A percentile compares a stretch with the other conserved stretches of the same genome.
Evolutionary conservation across 2,113 vertebrate genomes (phyloP).

Genomic region (Dicentrarchus labrax): DNA sequence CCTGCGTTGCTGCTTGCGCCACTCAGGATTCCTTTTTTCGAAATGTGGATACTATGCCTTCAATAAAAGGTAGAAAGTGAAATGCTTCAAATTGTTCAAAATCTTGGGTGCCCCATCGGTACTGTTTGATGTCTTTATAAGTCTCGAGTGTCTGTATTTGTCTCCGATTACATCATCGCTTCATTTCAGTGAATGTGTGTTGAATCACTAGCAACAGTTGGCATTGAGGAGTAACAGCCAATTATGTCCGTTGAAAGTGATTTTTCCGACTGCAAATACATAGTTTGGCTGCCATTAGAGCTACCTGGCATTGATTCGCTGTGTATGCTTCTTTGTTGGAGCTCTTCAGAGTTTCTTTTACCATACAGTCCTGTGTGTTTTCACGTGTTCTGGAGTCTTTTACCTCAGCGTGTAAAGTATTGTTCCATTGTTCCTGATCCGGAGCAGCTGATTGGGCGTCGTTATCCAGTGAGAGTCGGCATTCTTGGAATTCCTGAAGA

Average conservation of each 20-base stretch:
- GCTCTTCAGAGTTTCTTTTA: background rate
- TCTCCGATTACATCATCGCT: too few relatives aligned
- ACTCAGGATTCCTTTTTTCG: too few relatives aligned
- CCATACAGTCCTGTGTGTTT: background rate
- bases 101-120: too few relatives aligned
- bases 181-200: background rate
- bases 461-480: slow-evolving; percentile 98
- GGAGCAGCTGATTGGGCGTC: slow-evolving; percentile 95
- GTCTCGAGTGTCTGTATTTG: background rate
- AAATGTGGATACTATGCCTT: too few relatives aligned
- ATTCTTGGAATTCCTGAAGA: slow-evolving; percentile 97
- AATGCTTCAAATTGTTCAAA: too few relatives aligned
- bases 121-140: background rate
- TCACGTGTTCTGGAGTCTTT: slow-evolving; percentile 14
- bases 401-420: slow-evolving; percentile 96
- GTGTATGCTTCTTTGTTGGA: background rate
- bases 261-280: background rate
- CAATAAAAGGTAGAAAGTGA: too few relatives aligned
- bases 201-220: background rate
- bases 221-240: background rate
- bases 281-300: too few relatives aligned
- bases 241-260: background rate
- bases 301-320: background rate
- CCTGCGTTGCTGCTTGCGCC: too few relatives aligned
- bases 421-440: slow-evolving; percentile 98